These are phyloP conservation scores for Progne subis DNA, from an alignment of 2,113 vertebrate species.

Conservation along the genomic window DNA sequence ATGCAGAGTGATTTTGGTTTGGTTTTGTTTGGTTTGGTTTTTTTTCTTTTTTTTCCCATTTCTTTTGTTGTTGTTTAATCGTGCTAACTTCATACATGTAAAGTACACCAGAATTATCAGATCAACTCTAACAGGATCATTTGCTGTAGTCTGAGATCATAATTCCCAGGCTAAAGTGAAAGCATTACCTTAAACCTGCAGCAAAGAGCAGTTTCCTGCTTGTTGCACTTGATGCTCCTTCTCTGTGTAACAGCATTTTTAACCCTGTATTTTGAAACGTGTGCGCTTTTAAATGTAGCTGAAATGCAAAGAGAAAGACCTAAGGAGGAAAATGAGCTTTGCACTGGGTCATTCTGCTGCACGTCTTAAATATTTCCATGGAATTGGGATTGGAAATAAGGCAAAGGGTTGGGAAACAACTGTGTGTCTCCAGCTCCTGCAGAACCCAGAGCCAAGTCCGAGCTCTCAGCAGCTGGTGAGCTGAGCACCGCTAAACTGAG, in stretches of 20 bases:
- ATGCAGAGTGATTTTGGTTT: neutral
- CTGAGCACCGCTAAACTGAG: neutral
- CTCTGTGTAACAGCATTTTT: neutral
- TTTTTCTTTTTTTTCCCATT: neutral
- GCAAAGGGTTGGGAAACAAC: neutral
- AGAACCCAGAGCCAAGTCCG: neutral
- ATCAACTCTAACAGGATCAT: neutral
- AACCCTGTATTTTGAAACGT: neutral
- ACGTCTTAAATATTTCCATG: neutral
- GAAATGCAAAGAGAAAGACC: neutral
- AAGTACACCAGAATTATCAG: neutral
- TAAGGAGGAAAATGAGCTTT: neutral
- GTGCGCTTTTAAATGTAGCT: neutral
- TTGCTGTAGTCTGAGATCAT: neutral
- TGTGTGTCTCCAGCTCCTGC: neutral
- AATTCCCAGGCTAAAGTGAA: neutral
- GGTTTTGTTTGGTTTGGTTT: too few species aligned
- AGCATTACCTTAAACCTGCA: neutral
- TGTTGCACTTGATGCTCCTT: neutral
- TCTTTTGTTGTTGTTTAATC: neutral
- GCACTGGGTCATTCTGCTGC: neutral
- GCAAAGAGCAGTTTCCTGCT: neutral
- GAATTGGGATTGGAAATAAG: slow-evolving; percentile 23
- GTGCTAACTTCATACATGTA: too few species aligned
- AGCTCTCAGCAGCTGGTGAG: neutral